Base-by-base conservation (phyloP, 64 coral and sea anemone species). In the Montipora foliosa region DNA sequence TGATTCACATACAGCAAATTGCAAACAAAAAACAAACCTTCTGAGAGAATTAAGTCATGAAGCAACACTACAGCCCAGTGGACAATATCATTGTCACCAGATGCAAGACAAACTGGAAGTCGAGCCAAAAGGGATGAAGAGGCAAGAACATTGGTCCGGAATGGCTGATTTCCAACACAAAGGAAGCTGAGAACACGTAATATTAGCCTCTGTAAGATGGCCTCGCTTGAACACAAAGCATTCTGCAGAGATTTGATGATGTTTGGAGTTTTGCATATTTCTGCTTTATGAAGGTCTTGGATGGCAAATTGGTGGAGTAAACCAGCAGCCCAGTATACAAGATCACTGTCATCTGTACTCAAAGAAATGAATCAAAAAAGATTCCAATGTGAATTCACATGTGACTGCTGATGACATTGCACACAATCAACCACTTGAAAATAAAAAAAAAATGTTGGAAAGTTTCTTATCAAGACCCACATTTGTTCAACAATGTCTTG, bases 261-360 rank as follows among this genome's bases (percentile, higher is more conserved):
- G 37, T 89, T 99, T 58, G 97, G 97, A 8, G 85, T 85, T 24
- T 84, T 80, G 81, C 97, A 99, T 82, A 99, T 99, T 25, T 89
- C 86, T 25, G 72, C 47, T 90, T 96, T 94, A 47, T 89, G 70
- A 21, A 96, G 86, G 47, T 95, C 95, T 49, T 94, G 90, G 19
- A 96, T 90, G 3, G 92, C 89, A 94, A 93, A 99, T 69, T 99
- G 95, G 75, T 99, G 97, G 17, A 99, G 67, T 19, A 99, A 49
- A 24, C 91, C 97, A 50, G 92, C 89, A 59, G 97, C 95, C 97
- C 97, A 99, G 67, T 99, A 99, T 1, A 99, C 89, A 25, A 99
- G 85, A 67, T 99, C 97, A 96, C 77, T 87, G 75, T 99, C 92
- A 87, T 99, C 97, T 99, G 53, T 25, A 48, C 45, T 20, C 17